These are phyloP conservation scores for Mormoops blainvillei DNA, from an alignment of 2,113 vertebrate species.

Conservation along the genomic window DNA sequence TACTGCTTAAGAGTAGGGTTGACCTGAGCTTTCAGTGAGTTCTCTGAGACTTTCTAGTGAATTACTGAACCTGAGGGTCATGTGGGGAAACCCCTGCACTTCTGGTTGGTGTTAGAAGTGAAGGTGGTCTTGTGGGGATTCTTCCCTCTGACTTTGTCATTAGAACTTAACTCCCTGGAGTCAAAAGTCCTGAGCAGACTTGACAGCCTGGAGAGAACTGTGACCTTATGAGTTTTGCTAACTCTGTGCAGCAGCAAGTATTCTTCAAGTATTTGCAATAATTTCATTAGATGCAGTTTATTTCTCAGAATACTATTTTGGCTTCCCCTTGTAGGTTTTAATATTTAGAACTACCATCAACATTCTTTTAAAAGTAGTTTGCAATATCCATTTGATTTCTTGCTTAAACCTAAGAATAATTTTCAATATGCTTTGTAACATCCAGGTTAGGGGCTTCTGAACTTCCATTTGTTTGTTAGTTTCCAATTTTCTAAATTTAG, in stretches of 20 bases:
- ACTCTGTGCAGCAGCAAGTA: neutral
- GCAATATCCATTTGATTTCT: neutral
- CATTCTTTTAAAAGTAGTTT: neutral
- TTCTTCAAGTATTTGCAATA: neutral
- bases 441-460: neutral
- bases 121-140: neutral
- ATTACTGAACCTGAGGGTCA: neutral
- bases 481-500: neutral
- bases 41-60: neutral
- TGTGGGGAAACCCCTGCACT: neutral
- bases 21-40: neutral
- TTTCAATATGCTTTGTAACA: neutral
- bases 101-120: neutral
- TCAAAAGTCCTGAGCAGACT: neutral
- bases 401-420: neutral
- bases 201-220: neutral
- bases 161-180: neutral
- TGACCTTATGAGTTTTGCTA: neutral
- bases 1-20: neutral
- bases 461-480: neutral
- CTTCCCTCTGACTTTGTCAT: neutral
- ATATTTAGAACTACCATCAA: neutral
- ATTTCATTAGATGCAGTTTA: neutral
- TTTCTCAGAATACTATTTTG: neutral
- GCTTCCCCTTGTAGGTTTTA: neutral